These are phyloP conservation scores for Mizuhopecten yessoensis DNA, from an alignment of 1,140 invertebrate genomes.

Conservation along the genomic window DNA sequence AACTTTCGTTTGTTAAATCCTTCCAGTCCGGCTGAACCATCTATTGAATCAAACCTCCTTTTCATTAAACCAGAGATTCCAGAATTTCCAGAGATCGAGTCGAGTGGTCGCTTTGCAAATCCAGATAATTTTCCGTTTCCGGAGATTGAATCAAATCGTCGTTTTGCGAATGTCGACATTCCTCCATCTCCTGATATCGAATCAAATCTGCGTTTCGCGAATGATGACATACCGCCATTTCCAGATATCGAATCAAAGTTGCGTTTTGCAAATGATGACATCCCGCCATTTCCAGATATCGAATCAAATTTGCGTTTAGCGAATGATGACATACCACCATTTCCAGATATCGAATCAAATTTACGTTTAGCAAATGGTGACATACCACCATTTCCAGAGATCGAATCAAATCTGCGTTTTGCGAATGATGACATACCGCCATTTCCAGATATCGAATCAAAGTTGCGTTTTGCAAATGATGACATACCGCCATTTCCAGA, in stretches of 20 bases:
- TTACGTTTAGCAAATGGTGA: not conserved
- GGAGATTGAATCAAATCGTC: not conserved
- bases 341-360: slow-evolving; percentile 42
- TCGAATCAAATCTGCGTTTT: slow-evolving; percentile 30
- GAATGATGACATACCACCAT: slow-evolving; percentile 25
- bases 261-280: slow-evolving; percentile 45
- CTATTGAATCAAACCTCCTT: slow-evolving; percentile 51
- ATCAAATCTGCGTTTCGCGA: slow-evolving; percentile 29
- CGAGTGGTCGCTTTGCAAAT: slow-evolving; percentile 42
- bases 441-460: slow-evolving; percentile 46
- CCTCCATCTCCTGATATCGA: not conserved
- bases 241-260: slow-evolving; percentile 48
- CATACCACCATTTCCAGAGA: slow-evolving; percentile 1
- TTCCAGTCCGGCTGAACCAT: not conserved
- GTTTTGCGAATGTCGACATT: not conserved
- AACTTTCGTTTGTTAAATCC: slow-evolving; percentile 47
- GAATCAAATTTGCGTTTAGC: slow-evolving; percentile 47
- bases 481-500: not conserved
- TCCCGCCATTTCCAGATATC: slow-evolving; percentile 20
- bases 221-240: slow-evolving; percentile 12
- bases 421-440: slow-evolving; percentile 42
- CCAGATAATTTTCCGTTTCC: not conserved
- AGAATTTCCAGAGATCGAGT: slow-evolving; percentile 25
- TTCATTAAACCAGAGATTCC: slow-evolving; percentile 42
- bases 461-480: slow-evolving; percentile 48